A percentile compares a stretch with the other conserved stretches of the same genome.
Conservation (phyloP, 2,888 invertebrate species). For the Leucoma salicis region DNA sequence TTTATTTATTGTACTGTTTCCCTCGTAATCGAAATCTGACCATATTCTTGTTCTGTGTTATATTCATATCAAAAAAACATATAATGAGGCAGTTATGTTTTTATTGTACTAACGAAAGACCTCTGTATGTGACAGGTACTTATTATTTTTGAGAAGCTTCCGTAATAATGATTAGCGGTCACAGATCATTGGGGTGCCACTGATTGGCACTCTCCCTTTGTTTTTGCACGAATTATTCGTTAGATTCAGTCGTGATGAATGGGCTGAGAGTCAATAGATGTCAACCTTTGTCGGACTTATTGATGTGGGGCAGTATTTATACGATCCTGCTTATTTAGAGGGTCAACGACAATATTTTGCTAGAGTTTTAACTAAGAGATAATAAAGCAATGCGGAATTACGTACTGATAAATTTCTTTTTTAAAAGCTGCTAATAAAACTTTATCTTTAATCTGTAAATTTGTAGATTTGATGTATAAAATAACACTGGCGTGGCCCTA, state of each 20-base stretch:
- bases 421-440: too few species aligned
- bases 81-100: not conserved
- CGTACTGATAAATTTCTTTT: too few species aligned
- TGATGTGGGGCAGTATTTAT: constrained; percentile 34
- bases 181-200: constrained; percentile 4
- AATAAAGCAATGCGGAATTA: too few species aligned
- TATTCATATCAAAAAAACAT: too few species aligned
- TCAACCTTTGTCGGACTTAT: constrained; percentile 34
- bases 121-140: constrained; percentile 12
- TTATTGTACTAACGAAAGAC: not conserved
- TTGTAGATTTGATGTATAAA: too few species aligned
- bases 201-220: constrained; percentile 35
- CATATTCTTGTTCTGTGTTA: too few species aligned
- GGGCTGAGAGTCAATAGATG: constrained; percentile 37
- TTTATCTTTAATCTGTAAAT: too few species aligned
- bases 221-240: constrained; percentile 33
- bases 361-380: too few species aligned
- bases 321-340: constrained; percentile 28
- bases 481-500: too few species aligned
- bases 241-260: constrained; percentile 38
- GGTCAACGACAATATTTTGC: not conserved
- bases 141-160: constrained; percentile 17
- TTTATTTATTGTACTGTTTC: too few species aligned
- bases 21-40: too few species aligned
- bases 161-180: constrained; percentile 15